phyloP scores from a whole-genome alignment of 2,888 invertebrate genomes.

The Idaea aversata region DNA sequence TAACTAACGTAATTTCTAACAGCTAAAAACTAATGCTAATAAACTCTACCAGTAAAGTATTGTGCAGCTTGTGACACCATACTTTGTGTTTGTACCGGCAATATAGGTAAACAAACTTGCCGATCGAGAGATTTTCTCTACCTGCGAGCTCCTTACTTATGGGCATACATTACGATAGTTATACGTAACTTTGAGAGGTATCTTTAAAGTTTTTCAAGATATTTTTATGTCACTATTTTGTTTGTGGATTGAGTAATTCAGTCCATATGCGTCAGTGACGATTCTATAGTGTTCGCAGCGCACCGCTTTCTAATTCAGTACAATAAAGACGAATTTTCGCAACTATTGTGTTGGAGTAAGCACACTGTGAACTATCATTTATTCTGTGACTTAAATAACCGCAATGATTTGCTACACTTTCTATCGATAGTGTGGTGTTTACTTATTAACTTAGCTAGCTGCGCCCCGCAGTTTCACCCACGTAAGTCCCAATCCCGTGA shows the following conservation, averaged over 20 bases:
- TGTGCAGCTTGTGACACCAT: neutral
- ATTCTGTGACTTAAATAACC: constrained; percentile 32
- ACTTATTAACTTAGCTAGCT: too few species aligned
- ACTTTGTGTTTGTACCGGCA: neutral
- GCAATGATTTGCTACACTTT: constrained; percentile 43
- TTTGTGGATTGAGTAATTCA: constrained; percentile 2
- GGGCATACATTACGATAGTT: neutral
- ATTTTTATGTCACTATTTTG: neutral
- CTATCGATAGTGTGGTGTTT: neutral
- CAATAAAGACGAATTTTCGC: constrained; percentile 60
- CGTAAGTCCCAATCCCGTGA: too few species aligned
- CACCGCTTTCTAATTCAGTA: constrained; percentile 72
- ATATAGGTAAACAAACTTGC: constrained; percentile 5
- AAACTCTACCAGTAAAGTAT: neutral
- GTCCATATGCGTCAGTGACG: constrained; percentile 7
- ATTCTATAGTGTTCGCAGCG: constrained; percentile 32
- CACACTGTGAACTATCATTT: constrained; percentile 9
- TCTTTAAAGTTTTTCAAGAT: neutral
- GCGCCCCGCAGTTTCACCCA: too few species aligned
- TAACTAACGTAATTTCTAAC: neutral
- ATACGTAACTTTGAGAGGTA: neutral
- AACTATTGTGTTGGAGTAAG: constrained; percentile 34
- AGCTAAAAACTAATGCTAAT: neutral
- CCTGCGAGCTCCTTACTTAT: constrained; percentile 15
- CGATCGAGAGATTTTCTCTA: constrained; percentile 19